phyloP scores from a whole-genome alignment of 2,888 invertebrate genomes.

The Drosophila monieri region DNA sequence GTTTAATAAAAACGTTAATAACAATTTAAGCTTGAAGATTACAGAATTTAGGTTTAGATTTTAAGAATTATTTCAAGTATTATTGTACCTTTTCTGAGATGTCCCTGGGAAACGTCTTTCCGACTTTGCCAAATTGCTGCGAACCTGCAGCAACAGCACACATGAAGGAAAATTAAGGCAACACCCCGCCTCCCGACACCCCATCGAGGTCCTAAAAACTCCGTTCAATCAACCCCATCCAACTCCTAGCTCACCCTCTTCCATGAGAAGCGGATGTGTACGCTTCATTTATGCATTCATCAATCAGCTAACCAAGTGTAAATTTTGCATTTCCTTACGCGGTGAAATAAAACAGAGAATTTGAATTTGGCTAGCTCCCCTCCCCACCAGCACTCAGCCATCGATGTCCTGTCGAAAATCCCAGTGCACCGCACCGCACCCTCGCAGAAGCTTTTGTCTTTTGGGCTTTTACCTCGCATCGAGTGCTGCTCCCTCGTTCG shows the following conservation, averaged over 20 bases:
- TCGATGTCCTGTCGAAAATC: constrained; percentile 1
- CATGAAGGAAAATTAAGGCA: constrained; percentile 34
- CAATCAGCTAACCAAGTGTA: constrained; percentile 82
- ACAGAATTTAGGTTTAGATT: too few species aligned
- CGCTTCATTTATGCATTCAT: constrained; percentile 82
- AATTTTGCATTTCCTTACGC: constrained; percentile 79
- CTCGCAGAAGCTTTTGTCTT: constrained; percentile 66
- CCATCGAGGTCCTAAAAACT: background rate
- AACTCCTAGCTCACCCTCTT: background rate
- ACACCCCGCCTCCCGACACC: constrained; percentile 2
- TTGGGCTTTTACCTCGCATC: constrained; percentile 44
- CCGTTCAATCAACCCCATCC: constrained; percentile 4
- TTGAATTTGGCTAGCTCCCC: constrained; percentile 61
- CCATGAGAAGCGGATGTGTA: constrained; percentile 70
- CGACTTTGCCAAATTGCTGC: constrained; percentile 62
- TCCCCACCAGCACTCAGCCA: constrained; percentile 1
- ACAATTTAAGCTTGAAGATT: background rate
- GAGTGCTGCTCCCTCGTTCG: constrained; percentile 49
- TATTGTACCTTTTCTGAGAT: constrained; percentile 28
- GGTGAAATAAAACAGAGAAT: constrained; percentile 77
- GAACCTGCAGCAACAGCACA: constrained; percentile 56
- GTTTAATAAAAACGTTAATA: too few species aligned
- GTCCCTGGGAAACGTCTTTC: constrained; percentile 32
- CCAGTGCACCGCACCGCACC: constrained; percentile 41
- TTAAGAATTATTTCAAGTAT: background rate